Conservation (phyloP, 1,140 invertebrate genomes). For the Lutraria rhynchaena region DNA sequence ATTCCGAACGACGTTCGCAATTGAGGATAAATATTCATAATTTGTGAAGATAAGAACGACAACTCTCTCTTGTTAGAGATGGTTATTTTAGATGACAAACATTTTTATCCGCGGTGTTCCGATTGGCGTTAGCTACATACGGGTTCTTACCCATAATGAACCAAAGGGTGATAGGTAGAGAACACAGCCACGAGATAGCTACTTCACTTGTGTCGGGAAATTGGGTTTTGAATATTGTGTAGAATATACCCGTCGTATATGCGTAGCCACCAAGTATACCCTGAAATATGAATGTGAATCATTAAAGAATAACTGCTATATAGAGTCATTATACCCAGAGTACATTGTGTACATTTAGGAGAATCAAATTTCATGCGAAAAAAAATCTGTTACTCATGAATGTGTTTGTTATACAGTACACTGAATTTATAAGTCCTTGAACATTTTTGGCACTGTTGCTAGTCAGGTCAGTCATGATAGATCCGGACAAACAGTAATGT, state of each 20-base stretch:
- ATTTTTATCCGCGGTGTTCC: background rate
- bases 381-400: background rate
- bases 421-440: background rate
- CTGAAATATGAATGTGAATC: conserved; percentile 14
- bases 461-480: background rate
- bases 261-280: conserved; percentile 22
- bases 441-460: background rate
- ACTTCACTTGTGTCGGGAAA: conserved; percentile 6
- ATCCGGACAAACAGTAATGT: background rate
- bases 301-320: background rate
- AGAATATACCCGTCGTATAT: conserved; percentile 38
- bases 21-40: background rate
- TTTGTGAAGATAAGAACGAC: background rate
- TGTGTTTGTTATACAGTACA: background rate
- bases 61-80: background rate
- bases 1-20: too few relatives aligned
- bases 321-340: background rate
- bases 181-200: conserved; percentile 23
- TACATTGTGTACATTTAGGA: background rate
- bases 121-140: background rate
- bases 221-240: conserved; percentile 13
- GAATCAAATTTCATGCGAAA: background rate
- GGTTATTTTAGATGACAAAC: background rate
- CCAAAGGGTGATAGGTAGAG: conserved; percentile 28
- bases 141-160: conserved; percentile 15